These are phyloP conservation scores for Phrynosoma blainvillii DNA, from an alignment of 2,113 vertebrate genomes.

Conservation along the genomic window DNA sequence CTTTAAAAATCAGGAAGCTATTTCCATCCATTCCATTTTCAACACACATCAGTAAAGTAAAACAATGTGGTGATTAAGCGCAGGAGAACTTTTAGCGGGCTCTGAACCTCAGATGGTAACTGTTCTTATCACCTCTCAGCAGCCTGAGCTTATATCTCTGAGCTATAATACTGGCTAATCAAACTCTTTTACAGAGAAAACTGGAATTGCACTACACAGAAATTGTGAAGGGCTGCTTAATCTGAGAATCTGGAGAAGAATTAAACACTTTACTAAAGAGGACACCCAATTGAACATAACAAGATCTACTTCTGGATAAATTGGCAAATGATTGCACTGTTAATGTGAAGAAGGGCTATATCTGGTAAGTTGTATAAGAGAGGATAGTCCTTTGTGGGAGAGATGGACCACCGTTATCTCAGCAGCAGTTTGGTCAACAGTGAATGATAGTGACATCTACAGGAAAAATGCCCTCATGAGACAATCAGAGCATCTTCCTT, in stretches of 20 bases:
- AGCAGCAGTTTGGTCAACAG: neutral
- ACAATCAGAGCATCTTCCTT: neutral
- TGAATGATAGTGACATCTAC: slow-evolving; percentile 27
- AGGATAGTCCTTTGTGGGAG: neutral
- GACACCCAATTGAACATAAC: neutral
- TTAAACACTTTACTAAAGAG: neutral
- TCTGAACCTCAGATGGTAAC: neutral
- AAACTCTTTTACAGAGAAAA: neutral
- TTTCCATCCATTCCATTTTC: neutral
- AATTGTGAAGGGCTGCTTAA: neutral
- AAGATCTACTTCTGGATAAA: neutral
- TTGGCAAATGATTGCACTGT: neutral
- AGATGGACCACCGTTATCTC: neutral
- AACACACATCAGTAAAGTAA: neutral
- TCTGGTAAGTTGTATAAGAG: neutral
- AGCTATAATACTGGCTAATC: neutral
- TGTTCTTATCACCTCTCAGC: neutral
- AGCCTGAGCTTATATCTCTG: neutral
- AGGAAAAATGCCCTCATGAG: slow-evolving; percentile 21
- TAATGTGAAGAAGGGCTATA: neutral
- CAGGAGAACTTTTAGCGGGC: too few species aligned
- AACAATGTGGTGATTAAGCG: neutral
- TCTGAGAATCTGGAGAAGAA: neutral
- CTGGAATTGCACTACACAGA: neutral
- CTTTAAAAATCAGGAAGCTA: neutral